These are phyloP conservation scores for Trachelus tabidus DNA, from an alignment of 2,888 invertebrate genomes.

Conservation along the genomic window DNA sequence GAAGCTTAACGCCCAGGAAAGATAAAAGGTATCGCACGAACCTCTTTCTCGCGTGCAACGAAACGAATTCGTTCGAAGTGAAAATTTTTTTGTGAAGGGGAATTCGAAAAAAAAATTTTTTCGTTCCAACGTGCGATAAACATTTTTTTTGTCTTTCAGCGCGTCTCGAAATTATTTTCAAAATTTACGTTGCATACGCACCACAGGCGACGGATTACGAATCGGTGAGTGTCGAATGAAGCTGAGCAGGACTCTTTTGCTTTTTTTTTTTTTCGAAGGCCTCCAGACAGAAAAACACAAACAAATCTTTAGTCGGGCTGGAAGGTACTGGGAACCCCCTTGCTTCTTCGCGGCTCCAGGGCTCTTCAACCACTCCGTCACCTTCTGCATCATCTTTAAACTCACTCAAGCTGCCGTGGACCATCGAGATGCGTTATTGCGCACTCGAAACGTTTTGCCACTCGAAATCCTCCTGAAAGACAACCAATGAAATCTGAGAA, in stretches of 20 bases:
- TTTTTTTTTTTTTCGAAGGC: neutral
- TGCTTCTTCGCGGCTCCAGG: neutral
- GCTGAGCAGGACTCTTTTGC: neutral
- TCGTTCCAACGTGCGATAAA: too few relatives aligned
- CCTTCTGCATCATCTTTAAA: too few relatives aligned
- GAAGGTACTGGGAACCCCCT: neutral
- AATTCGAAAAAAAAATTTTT: too few relatives aligned
- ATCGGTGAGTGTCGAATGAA: slow-evolving; percentile 2
- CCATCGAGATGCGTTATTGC: slow-evolving; percentile 8
- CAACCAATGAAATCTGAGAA: neutral
- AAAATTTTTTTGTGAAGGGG: too few relatives aligned
- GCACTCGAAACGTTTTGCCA: neutral
- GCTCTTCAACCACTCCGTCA: neutral
- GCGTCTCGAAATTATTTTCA: too few relatives aligned
- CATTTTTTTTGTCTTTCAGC: too few relatives aligned
- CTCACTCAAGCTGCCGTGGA: neutral
- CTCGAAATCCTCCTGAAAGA: neutral
- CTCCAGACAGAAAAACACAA: neutral
- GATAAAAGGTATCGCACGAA: too few relatives aligned
- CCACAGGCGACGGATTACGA: neutral
- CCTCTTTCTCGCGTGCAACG: too few relatives aligned
- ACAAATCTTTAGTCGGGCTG: slow-evolving; percentile 2
- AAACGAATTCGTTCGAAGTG: too few relatives aligned
- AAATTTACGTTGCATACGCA: too few relatives aligned
- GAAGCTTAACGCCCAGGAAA: too few relatives aligned